These are phyloP conservation scores for Harpalus rufipes DNA, from an alignment of 2,888 invertebrate genomes.

Conservation along the genomic window DNA sequence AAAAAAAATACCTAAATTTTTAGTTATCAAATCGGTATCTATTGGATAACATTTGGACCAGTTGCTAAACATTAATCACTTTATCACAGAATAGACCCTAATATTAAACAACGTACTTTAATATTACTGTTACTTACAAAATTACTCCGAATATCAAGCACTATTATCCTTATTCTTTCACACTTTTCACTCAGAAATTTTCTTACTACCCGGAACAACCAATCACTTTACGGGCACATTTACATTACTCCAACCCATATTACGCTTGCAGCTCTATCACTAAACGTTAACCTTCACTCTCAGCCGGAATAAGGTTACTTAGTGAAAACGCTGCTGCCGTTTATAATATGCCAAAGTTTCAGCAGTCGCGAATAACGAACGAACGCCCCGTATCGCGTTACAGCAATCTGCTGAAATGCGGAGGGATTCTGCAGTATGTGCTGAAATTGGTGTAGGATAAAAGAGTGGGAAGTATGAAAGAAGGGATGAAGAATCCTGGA, in stretches of 20 bases:
- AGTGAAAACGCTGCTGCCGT: conserved; percentile 48
- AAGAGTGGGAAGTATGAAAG: background rate
- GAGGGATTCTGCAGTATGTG: conserved; percentile 7
- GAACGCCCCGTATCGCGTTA: conserved; percentile 60
- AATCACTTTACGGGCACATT: background rate
- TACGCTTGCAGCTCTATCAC: conserved; percentile 3
- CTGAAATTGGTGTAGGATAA: background rate
- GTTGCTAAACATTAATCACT: too few species aligned
- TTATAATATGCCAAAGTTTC: conserved; percentile 59
- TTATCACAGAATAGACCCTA: too few species aligned
- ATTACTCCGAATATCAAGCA: too few species aligned
- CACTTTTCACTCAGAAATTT: background rate
- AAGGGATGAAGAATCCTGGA: background rate
- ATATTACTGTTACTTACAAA: too few species aligned
- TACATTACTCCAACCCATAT: background rate
- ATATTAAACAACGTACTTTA: too few species aligned
- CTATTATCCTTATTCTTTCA: background rate
- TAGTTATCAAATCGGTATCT: too few species aligned
- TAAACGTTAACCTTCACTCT: conserved; percentile 58
- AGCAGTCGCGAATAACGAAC: background rate
- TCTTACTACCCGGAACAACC: background rate
- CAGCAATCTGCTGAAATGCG: conserved; percentile 15
- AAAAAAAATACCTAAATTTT: too few species aligned
- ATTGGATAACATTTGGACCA: too few species aligned
- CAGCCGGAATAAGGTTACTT: conserved; percentile 51